Evolutionary conservation across 1,140 invertebrate species (phyloP).

Genomic region (Calycopis cecrops): DNA sequence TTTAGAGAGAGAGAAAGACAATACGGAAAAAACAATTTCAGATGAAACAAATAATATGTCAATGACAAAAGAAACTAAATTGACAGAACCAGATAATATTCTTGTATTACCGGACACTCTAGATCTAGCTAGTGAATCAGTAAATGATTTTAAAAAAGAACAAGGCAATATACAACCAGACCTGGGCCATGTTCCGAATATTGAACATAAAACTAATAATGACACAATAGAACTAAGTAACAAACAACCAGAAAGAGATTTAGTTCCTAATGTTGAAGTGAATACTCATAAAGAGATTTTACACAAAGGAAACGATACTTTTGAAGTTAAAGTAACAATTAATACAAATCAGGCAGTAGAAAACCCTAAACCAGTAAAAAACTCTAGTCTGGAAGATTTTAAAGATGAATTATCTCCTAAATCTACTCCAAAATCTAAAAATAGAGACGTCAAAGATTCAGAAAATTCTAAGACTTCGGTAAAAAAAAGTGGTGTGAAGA

Average conservation of each 20-base stretch:
- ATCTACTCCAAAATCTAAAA: constrained; percentile 16
- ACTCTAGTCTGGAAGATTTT: constrained; percentile 1
- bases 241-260: not conserved
- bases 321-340: not conserved
- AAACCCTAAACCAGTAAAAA: not conserved
- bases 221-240: not conserved
- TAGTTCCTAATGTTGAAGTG: not conserved
- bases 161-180: not conserved
- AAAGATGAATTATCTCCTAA: constrained; percentile 6
- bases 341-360: not conserved
- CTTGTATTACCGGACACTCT: not conserved
- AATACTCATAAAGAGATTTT: not conserved
- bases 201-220: not conserved
- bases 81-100: not conserved
- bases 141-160: not conserved
- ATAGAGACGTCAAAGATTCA: constrained; percentile 12
- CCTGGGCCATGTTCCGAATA: not conserved
- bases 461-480: constrained; percentile 25
- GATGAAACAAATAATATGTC: not conserved
- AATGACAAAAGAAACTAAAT: too few species aligned
- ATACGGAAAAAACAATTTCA: constrained; percentile 11
- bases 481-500: constrained; percentile 40
- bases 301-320: not conserved
- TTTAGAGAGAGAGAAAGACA: constrained; percentile 12
- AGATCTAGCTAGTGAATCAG: not conserved